Evolutionary conservation across 2,113 vertebrate species (phyloP).

Genomic region (Sturnus vulgaris): DNA sequence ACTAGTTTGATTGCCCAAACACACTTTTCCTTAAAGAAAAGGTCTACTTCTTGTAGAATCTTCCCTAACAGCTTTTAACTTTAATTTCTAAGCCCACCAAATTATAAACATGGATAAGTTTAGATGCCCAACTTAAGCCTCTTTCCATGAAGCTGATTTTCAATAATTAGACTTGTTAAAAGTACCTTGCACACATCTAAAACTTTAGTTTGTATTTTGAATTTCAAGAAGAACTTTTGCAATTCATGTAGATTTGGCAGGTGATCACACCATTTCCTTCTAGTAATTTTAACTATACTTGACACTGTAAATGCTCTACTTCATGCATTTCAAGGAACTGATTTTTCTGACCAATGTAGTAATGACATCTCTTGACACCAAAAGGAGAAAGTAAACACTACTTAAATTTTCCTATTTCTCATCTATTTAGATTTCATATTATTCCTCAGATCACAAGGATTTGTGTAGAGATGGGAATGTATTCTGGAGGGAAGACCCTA

Average conservation of each 20-base stretch:
- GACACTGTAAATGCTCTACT: background rate
- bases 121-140: background rate
- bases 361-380: background rate
- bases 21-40: background rate
- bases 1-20: background rate
- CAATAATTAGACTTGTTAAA: background rate
- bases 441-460: background rate
- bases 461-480: background rate
- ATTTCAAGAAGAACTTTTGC: background rate
- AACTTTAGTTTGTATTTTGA: background rate
- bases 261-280: background rate
- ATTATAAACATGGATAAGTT: background rate
- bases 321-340: background rate
- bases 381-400: background rate
- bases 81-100: background rate
- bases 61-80: background rate
- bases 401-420: background rate
- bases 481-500: background rate
- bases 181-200: background rate
- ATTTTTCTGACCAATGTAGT: background rate
- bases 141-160: background rate
- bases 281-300: background rate
- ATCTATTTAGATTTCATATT: background rate
- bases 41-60: background rate
- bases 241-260: background rate